Conservation (phyloP, 2,113 vertebrate species). For the Onychorhynchus coronatus region DNA sequence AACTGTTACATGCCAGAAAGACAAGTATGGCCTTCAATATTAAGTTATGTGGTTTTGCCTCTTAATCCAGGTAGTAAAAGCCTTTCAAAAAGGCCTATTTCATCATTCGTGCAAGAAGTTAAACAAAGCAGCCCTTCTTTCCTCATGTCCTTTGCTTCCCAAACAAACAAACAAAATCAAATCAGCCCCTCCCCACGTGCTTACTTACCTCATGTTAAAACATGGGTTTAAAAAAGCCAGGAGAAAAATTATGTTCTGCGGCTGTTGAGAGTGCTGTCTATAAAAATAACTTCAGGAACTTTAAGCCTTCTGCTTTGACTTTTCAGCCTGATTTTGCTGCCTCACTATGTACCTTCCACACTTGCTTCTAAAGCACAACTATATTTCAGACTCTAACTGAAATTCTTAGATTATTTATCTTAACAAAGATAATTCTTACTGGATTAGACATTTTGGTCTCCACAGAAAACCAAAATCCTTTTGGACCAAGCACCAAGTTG, state of each 20-base stretch:
- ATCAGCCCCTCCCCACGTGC: fast-evolving
- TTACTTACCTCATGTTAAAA: neutral
- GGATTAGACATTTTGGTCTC: neutral
- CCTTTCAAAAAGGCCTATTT: neutral
- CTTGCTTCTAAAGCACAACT: neutral
- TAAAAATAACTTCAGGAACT: neutral
- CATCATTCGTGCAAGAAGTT: neutral
- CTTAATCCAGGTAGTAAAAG: neutral
- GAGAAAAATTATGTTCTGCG: neutral
- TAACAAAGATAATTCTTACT: neutral
- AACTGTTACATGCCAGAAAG: neutral
- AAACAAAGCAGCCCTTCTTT: neutral
- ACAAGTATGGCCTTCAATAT: neutral
- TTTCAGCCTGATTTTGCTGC: neutral
- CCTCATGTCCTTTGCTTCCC: neutral
- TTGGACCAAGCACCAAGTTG: neutral
- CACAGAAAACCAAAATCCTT: neutral
- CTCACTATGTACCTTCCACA: neutral
- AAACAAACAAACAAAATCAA: neutral
- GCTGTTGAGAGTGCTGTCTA: neutral
- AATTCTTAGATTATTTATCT: neutral
- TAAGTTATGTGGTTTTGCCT: neutral
- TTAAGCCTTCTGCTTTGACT: neutral
- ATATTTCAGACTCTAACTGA: neutral
- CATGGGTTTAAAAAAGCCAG: neutral